Evolutionary conservation across 2,797 vertebrate species (phyloP), one percentile per base, ranked within the genome.

Genomic region (Diglossa cyanea): DNA sequence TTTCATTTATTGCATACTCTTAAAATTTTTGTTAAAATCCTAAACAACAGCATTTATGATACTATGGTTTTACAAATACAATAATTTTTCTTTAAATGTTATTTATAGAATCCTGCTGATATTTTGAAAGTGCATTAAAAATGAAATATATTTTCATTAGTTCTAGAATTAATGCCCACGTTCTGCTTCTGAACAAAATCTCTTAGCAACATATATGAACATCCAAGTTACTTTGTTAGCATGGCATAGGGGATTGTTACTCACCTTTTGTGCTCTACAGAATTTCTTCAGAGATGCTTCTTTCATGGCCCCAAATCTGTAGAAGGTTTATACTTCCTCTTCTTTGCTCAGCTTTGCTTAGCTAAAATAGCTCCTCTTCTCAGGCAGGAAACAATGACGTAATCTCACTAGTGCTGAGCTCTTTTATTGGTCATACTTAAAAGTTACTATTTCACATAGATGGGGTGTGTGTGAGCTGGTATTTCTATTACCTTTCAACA

Each of bases 331-430:
- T 60, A 70, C 90, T 94, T 97, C 96, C 93, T 94, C 91, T 84
- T 95, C 79, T 79, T 45, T 88, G 72, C 75, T 78, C 82, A 84
- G 47, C 78, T 91, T 94, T 39, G 14, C 83, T 87, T 55, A 70
- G 65, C 92, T 93, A 84, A 97, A 97, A 94, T 95, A 97, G 47
- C 66, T 90, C 15, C 77, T 66, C 76, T 96, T 94, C n/a, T 6
- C 54, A 65, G 90, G 62, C 97, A 97, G 96, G 95, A 98, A 97
- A 65, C 94, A 82, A 13, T 93, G 82, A 94, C 19, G 84, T 31
- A 62, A 11, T 95, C 85, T 93, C n/a, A 31, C 82, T 81, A 44
- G 40, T 92, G 80, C 75, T 48, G 37, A 83, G 44, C 53, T 47
- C 53, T 54, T 85, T 66, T 57, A 89, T 93, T 96, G 94, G 95